These are phyloP conservation scores for Lampropteryx suffumata DNA, from an alignment of 2,888 invertebrate species.

Conservation along the genomic window DNA sequence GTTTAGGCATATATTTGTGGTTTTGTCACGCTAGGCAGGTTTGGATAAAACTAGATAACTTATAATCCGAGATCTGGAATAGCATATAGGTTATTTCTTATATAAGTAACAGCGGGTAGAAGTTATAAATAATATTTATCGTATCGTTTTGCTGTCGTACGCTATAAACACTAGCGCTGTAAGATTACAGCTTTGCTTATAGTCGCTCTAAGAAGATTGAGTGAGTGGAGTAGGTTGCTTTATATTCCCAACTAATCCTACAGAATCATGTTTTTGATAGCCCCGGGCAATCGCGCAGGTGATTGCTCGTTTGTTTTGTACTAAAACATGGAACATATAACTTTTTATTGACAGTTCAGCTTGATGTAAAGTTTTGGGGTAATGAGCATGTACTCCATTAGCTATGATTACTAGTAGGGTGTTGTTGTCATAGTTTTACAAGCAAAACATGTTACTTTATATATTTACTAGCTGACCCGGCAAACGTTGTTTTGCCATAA, in stretches of 20 bases:
- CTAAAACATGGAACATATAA: constrained; percentile 6
- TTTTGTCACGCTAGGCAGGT: too few relatives aligned
- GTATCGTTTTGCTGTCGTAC: constrained; percentile 1
- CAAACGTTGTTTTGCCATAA: too few relatives aligned
- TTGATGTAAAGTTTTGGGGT: constrained; percentile 5
- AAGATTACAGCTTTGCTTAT: constrained; percentile 12
- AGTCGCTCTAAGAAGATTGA: constrained; percentile 15
- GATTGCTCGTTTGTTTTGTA: constrained; percentile 18
- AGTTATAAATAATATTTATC: too few relatives aligned
- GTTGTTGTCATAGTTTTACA: too few relatives aligned
- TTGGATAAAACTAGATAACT: too few relatives aligned
- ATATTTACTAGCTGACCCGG: too few relatives aligned
- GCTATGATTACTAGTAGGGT: too few relatives aligned
- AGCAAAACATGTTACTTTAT: too few relatives aligned
- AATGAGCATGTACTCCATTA: not conserved
- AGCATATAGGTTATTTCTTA: too few relatives aligned
- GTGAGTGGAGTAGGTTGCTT: constrained; percentile 8
- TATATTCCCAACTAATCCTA: constrained; percentile 20
- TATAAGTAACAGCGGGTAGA: too few relatives aligned
- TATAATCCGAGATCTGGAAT: too few relatives aligned
- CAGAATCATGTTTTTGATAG: constrained; percentile 21
- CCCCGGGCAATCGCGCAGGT: constrained; percentile 8
- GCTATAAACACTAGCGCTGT: constrained; percentile 6
- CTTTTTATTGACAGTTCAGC: constrained; percentile 9
- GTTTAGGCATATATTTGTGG: too few relatives aligned